Evolutionary conservation across 2,113 vertebrate genomes (phyloP), one percentile per base, ranked within the genome.

Genomic region (Oenanthe melanoleuca): DNA sequence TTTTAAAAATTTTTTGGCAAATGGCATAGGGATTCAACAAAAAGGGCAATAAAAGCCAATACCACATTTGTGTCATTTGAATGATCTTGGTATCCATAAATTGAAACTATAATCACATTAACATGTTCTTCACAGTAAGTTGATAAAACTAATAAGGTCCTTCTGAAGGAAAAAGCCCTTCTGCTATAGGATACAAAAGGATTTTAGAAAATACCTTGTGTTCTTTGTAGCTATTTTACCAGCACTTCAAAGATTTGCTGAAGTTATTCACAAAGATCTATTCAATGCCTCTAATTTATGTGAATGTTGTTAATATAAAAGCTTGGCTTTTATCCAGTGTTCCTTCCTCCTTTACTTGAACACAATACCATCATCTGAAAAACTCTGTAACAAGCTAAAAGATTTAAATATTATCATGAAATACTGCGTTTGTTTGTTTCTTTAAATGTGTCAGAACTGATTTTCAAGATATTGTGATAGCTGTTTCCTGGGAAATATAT

Each of bases 1-100:
- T 67, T 91, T 95, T 88, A 26, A 26, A 26, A 70, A n/a, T 78
- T 82, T 42, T 96, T 95, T 96, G 85, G n/a, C 75, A 74, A 64
- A 66, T 23, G 95, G 29, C 23, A 20, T 50, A 80, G 29, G 34
- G 19, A 52, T 70, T 96, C 53, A 67, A 78, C 61, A 71, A n/a
- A 82, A 81, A 86, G 64, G 34, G 65, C 50, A 45, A 18, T 65
- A 59, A 88, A 92, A 84, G 86, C 59, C 50, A 60, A 59, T 81
- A 80, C 12, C 26, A 84, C 28, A 64, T 22, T 72, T 73, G 6
- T 70, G 60, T 89, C 16, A 60, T 89, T 92, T 80, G 42, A 95
- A 83, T 52, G 49, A 52, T 37, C 59, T 67, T 52, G 55, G 11
- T 80, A 33, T 77, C 79, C 13, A 15, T 80, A 70, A 63, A 92